Evolutionary conservation across 2,113 vertebrate genomes (phyloP), one percentile per base, ranked within the genome.

Genomic region (Apaloderma vittatum): DNA sequence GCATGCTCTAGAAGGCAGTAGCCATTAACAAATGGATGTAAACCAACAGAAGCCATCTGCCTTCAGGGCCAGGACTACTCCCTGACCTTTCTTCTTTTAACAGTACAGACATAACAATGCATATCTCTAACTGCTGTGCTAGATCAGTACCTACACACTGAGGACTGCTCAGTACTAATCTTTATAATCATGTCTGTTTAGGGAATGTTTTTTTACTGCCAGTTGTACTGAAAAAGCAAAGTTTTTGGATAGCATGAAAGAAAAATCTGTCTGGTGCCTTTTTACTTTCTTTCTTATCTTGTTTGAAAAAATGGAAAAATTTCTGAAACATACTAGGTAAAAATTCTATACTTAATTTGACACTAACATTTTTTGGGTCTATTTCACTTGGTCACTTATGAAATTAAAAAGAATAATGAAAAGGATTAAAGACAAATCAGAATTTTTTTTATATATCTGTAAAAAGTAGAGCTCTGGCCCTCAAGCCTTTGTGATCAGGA

Each of bases 251-350:
- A 51, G 76, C 37, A 6, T 76, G 77, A 54, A 72, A 45, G 30
- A 40, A 15, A 81, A 49, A 0, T 8, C 7, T 1, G 3, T n/a
- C 7, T 22, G 7, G 2, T 34, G 6, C 2, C 32, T 76, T 81
- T 67, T 45, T 29, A 9, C 7, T 34, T 76, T 40, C 13, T 54
- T 36, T 11, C 40, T 86, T 68, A 15, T 19, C 52, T 90, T 78
- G 3, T 45, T 87, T 62, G 19, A 46, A 55, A 40, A 73, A 79
- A 72, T 15, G 1, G 7, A 75, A 68, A 74, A 72, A 8, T 55
- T 88, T 40, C 14, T 59, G 52, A 90, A 79, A 26, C 3, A 37
- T 58, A 22, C 9, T 37, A 45, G 6, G 46, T 74, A 24, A 85
- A 73, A 93, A 43, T 49, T 5, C 24, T 23, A 45, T 30, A 29